These are phyloP conservation scores for Mimas tiliae DNA, from an alignment of 2,888 invertebrate genomes.

Conservation along the genomic window DNA sequence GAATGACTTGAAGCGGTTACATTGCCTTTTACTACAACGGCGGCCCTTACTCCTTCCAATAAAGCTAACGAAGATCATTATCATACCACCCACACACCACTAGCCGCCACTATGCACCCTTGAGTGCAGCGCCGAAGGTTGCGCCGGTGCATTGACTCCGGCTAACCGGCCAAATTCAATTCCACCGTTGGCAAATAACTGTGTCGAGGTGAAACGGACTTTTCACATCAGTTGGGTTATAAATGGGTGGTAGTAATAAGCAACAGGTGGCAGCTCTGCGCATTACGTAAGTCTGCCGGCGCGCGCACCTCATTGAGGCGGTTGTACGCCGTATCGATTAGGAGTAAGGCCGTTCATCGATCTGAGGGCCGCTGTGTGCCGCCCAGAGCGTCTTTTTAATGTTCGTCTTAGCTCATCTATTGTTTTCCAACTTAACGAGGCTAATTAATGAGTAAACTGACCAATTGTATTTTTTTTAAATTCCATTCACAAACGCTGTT, in stretches of 20 bases:
- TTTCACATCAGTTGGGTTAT: slow-evolving; percentile 61
- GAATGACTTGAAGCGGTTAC: slow-evolving; percentile 37
- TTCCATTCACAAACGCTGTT: slow-evolving; percentile 6
- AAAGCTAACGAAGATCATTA: slow-evolving; percentile 78
- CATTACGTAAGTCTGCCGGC: slow-evolving; percentile 77
- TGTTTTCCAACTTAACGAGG: slow-evolving; percentile 10
- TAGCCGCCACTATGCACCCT: slow-evolving; percentile 78
- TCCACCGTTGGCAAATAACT: slow-evolving; percentile 35
- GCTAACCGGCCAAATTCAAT: slow-evolving; percentile 60
- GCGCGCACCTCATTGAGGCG: slow-evolving; percentile 79
- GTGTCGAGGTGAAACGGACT: slow-evolving; percentile 46
- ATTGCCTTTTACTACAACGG: slow-evolving; percentile 38
- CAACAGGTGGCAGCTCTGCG: slow-evolving; percentile 79
- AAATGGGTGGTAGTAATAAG: slow-evolving; percentile 74
- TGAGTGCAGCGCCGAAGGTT: slow-evolving; percentile 82
- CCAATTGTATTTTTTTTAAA: too few species aligned
- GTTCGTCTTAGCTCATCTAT: slow-evolving; percentile 60
- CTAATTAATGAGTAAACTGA: slow-evolving; percentile 14
- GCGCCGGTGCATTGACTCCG: slow-evolving; percentile 78
- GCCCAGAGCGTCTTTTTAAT: slow-evolving; percentile 66
- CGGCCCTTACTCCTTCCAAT: slow-evolving; percentile 54
- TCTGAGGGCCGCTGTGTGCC: slow-evolving; percentile 59
- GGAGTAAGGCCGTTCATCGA: slow-evolving; percentile 72
- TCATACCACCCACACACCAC: slow-evolving; percentile 59
- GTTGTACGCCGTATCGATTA: slow-evolving; percentile 79